Base-by-base conservation (phyloP, 1,140 invertebrate genomes). In the Drosophila pallidifrons region DNA sequence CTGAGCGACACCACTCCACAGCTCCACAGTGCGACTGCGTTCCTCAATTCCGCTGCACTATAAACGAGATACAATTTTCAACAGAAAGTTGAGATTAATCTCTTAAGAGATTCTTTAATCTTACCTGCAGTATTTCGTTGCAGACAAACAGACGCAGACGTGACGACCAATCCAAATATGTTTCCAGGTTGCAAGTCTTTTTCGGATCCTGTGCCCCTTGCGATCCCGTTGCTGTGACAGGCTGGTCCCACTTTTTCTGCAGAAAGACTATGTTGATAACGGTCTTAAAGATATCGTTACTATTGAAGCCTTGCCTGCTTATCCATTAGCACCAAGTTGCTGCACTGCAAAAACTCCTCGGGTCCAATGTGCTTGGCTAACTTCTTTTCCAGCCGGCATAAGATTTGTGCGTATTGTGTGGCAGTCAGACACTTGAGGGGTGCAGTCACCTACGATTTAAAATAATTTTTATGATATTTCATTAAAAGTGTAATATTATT, bases 141-240 rank as follows among this genome's bases (percentile, higher is more conserved):
- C 91, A 91, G 55, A 92, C 92, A 79, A 92, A 91, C 45, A 92
- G 73, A 57, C 92, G 88, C 41, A 92, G 65, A 90, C 91, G 91
- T 82, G 91, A 81, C 71, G 92, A 91, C 91, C 91, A 92, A 59
- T 92, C 83, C 59, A 92, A 72, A 71, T 92, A 92, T 43, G 86
- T 92, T 82, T 92, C 89, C 78, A 92, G 79, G 73, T 92, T 92
- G 65, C 92, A 92, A 28, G 91, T 92, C 80, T 92, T 92, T 66
- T 92, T 92, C 32, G 89, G 80, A 81, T 89, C 86, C 76, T 92
- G 91, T 43, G 66, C 81, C 47, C 87, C 82, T 25, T 88, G 83
- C 16, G 82, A 79, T 54, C 82, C 90, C 32, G 82, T 79, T 20
- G 82, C 79, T 41, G 82, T 67, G 60, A 72, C 74, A 63, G 91